Percentiles rank a stretch among this genome's conserved stretches.
Conservation (phyloP, 2,888 invertebrate species). For the Boloria euphrosyne region DNA sequence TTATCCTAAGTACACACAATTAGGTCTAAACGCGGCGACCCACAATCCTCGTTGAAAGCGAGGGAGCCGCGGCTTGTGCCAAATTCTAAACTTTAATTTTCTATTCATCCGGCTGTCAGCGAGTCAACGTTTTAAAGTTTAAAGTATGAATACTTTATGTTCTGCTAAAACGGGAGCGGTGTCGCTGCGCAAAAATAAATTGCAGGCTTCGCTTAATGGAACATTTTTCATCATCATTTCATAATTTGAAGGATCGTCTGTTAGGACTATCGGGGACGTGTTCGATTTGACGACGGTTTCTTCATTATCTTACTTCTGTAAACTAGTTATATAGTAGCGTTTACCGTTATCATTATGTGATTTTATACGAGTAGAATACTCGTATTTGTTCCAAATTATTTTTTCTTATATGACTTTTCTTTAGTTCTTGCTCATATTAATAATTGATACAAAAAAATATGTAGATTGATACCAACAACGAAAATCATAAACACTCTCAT, state of each 20-base stretch:
- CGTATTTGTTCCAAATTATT: too few relatives aligned
- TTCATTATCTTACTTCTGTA: background rate
- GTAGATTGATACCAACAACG: too few relatives aligned
- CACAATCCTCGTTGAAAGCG: slow-evolving; percentile 18
- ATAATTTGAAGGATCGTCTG: slow-evolving; percentile 36
- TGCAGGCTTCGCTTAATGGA: slow-evolving; percentile 39
- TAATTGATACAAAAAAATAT: too few relatives aligned
- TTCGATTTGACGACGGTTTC: slow-evolving; percentile 21
- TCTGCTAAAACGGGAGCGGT: slow-evolving; percentile 33
- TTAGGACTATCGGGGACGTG: slow-evolving; percentile 11
- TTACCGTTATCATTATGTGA: background rate
- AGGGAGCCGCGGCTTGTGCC: slow-evolving; percentile 25
- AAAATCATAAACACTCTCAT: too few relatives aligned
- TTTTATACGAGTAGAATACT: background rate
- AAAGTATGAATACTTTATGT: slow-evolving; percentile 41
- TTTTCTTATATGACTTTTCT: too few relatives aligned
- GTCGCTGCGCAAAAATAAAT: slow-evolving; percentile 36
- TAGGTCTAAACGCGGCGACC: slow-evolving; percentile 33
- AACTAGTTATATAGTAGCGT: background rate
- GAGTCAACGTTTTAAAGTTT: slow-evolving; percentile 40
- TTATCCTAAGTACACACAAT: slow-evolving; percentile 48
- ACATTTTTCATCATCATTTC: slow-evolving; percentile 40
- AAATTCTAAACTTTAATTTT: slow-evolving; percentile 40
- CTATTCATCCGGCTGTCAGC: slow-evolving; percentile 41
- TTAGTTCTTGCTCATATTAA: too few relatives aligned